These are phyloP conservation scores for Ophion ventricosus DNA, from an alignment of 2,888 invertebrate genomes.

Conservation along the genomic window DNA sequence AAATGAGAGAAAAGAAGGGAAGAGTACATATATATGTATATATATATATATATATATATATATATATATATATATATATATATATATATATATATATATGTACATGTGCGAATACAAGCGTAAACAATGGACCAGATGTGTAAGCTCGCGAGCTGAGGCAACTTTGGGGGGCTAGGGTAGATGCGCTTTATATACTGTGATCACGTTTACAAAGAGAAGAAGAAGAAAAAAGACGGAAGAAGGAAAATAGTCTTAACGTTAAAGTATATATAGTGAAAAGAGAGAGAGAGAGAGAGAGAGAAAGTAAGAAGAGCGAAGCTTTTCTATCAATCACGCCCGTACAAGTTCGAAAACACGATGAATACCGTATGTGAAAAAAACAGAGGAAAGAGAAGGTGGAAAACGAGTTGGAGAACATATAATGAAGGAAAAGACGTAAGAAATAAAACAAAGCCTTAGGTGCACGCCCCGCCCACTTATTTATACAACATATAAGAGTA, in stretches of 20 bases:
- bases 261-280: conserved; percentile 67
- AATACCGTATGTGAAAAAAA: conserved; percentile 74
- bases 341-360: conserved; percentile 76
- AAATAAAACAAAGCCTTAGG: conserved; percentile 72
- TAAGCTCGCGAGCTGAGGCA: conserved; percentile 58
- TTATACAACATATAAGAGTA: conserved; percentile 71
- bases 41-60: too few relatives aligned
- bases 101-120: conserved; percentile 28
- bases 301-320: conserved; percentile 38
- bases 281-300: conserved; percentile 41
- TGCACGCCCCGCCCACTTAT: conserved; percentile 75
- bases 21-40: background rate
- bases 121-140: conserved; percentile 53
- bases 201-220: conserved; percentile 79
- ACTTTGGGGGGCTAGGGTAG: conserved; percentile 64
- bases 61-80: too few relatives aligned
- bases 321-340: conserved; percentile 59
- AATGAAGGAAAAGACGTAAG: conserved; percentile 61
- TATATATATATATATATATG: too few relatives aligned
- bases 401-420: conserved; percentile 45
- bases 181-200: conserved; percentile 80
- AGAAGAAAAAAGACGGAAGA: conserved; percentile 57
- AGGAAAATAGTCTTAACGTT: conserved; percentile 75
- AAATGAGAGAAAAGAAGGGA: background rate
- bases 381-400: conserved; percentile 1